Percentiles rank a stretch among this genome's conserved stretches.
Evolutionary conservation across 1,140 invertebrate genomes (phyloP).

Genomic region (Tribolium castaneum): DNA sequence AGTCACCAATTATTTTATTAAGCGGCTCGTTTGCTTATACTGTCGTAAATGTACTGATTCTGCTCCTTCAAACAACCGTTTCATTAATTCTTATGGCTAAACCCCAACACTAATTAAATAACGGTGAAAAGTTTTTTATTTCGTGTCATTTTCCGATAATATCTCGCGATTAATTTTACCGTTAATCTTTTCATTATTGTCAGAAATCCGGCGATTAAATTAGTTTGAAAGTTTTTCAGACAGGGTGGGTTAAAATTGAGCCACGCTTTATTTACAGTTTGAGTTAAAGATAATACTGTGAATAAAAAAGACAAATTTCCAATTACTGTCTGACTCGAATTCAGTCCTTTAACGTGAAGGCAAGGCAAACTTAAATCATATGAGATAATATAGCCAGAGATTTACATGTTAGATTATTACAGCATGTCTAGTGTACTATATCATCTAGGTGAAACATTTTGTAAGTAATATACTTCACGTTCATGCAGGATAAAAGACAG

Average conservation of each 20-base stretch:
- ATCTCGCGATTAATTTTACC: conserved; percentile 1
- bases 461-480: conserved; percentile 17
- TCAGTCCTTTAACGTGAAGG: background rate
- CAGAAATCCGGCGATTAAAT: background rate
- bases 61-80: background rate
- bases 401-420: conserved; percentile 5
- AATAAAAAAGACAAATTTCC: background rate
- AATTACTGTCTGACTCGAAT: background rate
- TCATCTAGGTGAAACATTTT: background rate
- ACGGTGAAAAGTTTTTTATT: conserved; percentile 10
- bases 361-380: background rate
- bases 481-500: background rate
- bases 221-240: background rate
- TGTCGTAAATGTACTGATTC: background rate
- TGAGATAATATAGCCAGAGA: conserved; percentile 4
- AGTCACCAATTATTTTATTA: background rate
- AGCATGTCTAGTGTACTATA: conserved; percentile 1
- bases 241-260: background rate
- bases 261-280: background rate
- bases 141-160: background rate
- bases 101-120: background rate
- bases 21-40: background rate
- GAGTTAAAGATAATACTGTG: background rate
- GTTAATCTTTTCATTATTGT: conserved; percentile 5
- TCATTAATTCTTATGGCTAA: background rate